These are phyloP conservation scores for Pemphigus obesinymphae DNA, from an alignment of 1,140 invertebrate species.

Conservation along the genomic window DNA sequence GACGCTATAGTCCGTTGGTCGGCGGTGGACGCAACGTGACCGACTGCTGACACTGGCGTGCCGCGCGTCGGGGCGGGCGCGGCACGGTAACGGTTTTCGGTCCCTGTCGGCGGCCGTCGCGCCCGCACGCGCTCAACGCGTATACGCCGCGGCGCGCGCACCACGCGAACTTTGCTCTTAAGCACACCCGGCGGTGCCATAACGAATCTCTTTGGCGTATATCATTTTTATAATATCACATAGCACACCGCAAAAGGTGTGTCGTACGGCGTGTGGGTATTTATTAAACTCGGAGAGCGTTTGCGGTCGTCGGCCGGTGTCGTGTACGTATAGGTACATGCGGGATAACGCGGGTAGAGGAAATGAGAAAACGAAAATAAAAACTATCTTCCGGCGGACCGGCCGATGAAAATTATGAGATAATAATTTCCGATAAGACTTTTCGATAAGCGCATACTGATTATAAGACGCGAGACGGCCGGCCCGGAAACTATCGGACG, in stretches of 20 bases:
- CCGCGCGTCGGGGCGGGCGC: not conserved
- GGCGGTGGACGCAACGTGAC: not conserved
- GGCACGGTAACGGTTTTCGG: not conserved
- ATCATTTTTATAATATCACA: constrained; percentile 25
- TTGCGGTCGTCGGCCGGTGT: no score
- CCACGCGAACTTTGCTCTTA: not conserved
- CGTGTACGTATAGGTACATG: no score
- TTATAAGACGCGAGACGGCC: no score
- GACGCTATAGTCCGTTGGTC: no score
- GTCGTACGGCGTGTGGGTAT: not conserved
- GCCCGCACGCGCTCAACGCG: not conserved
- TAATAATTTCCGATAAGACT: no score
- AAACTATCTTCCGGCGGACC: no score
- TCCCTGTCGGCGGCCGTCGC: not conserved
- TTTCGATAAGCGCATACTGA: no score
- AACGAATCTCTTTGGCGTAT: constrained; percentile 23
- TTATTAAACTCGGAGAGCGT: no score
- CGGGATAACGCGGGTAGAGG: no score
- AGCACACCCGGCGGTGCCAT: constrained; percentile 25
- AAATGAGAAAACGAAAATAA: no score
- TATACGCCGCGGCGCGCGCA: not conserved
- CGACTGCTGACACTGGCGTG: not conserved
- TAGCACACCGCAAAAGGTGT: constrained; percentile 7
- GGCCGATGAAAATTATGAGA: no score
- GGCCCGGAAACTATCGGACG: no score